These are phyloP conservation scores for Hermodice carunculata DNA, from an alignment of 2,888 invertebrate genomes.

Conservation along the genomic window DNA sequence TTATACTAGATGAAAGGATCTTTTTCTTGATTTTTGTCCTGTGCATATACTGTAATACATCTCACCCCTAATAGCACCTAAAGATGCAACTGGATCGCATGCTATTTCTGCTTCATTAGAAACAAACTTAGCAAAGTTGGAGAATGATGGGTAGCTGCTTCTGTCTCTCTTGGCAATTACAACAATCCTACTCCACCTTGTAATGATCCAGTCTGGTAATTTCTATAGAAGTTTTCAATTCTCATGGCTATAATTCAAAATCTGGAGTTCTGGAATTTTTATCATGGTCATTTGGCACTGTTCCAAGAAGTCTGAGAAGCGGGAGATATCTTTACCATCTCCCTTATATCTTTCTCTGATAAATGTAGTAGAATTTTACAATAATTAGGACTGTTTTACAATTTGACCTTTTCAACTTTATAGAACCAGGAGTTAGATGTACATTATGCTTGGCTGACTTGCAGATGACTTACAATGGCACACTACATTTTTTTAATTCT, in stretches of 20 bases:
- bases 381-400: conserved; percentile 26
- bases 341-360: conserved; percentile 23
- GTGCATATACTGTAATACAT: too few relatives aligned
- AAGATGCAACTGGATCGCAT: conserved; percentile 35
- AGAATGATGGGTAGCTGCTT: conserved; percentile 26
- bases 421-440: too few relatives aligned
- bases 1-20: too few relatives aligned
- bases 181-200: conserved; percentile 30
- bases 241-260: conserved; percentile 1
- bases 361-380: conserved; percentile 32
- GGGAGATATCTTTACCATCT: conserved; percentile 15
- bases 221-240: conserved; percentile 37
- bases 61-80: neutral
- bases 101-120: conserved; percentile 35
- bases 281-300: conserved; percentile 13
- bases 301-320: conserved; percentile 18
- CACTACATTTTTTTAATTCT: too few relatives aligned
- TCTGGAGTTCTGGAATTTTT: neutral
- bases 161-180: conserved; percentile 9
- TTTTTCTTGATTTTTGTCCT: too few relatives aligned
- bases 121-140: conserved; percentile 30
- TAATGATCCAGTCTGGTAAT: conserved; percentile 33
- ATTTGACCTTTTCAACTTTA: conserved; percentile 33
- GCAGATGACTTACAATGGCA: too few relatives aligned
- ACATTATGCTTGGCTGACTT: too few relatives aligned